These are phyloP conservation scores for Merluccius polli DNA, from an alignment of 2,797 vertebrate species.

Conservation along the genomic window DNA sequence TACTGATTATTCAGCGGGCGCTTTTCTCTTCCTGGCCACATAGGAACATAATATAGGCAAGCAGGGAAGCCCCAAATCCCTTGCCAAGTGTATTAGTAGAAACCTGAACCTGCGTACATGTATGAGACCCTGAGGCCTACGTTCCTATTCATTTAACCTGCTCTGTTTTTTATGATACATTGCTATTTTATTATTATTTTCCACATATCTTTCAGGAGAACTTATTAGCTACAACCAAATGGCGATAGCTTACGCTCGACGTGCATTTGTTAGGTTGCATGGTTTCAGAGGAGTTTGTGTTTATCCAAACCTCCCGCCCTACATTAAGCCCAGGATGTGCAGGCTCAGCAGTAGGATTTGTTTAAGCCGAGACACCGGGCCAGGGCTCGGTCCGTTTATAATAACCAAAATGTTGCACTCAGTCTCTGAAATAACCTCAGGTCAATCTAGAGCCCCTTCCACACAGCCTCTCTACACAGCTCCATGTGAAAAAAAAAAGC, in stretches of 20 bases:
- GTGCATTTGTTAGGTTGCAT: not conserved
- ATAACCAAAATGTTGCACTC: not conserved
- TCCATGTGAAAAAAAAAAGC: too few relatives aligned
- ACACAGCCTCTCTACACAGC: not conserved
- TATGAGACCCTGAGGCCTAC: not conserved
- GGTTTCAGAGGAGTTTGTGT: not conserved
- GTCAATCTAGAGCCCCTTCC: not conserved
- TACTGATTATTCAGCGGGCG: not conserved
- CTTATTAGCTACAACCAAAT: not conserved
- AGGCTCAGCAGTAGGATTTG: not conserved
- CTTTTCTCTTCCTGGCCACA: not conserved
- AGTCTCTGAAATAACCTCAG: not conserved
- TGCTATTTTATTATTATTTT: too few relatives aligned
- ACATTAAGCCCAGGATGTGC: not conserved
- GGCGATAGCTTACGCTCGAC: slow-evolving; percentile 15
- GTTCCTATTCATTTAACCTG: too few relatives aligned
- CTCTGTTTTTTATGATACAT: too few relatives aligned
- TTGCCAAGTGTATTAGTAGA: slow-evolving; percentile 26
- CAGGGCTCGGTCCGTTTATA: too few relatives aligned
- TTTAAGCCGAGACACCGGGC: not conserved
- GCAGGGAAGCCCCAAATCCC: slow-evolving; percentile 25
- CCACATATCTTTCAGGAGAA: not conserved
- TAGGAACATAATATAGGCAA: slow-evolving; percentile 21
- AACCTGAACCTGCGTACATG: slow-evolving; percentile 35
- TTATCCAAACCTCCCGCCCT: not conserved